Conservation (phyloP, 2,888 invertebrate species). For the Salpingus planirostris region DNA sequence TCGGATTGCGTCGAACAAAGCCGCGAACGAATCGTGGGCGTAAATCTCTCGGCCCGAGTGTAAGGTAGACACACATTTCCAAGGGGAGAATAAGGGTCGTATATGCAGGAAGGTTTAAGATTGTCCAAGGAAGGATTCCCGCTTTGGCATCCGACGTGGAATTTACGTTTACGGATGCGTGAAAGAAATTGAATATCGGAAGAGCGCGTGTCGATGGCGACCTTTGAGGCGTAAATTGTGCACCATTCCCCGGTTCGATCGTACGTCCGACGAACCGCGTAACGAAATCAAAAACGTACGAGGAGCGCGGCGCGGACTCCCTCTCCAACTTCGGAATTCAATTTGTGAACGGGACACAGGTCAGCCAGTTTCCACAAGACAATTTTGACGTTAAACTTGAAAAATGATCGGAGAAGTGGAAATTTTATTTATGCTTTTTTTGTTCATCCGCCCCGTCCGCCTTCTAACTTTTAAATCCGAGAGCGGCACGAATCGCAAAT, state of each 20-base stretch:
- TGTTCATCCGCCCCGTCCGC: no score
- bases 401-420: constrained; percentile 19
- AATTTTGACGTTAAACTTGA: constrained; percentile 24
- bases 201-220: constrained; percentile 21
- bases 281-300: constrained; percentile 30
- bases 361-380: constrained; percentile 24
- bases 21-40: constrained; percentile 3
- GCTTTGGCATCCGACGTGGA: constrained; percentile 20
- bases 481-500: no score
- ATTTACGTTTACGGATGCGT: constrained; percentile 31
- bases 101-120: constrained; percentile 16
- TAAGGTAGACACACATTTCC: constrained; percentile 1
- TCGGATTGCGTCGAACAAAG: constrained; percentile 8
- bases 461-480: no score
- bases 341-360: constrained; percentile 16
- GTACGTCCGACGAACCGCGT: constrained; percentile 22
- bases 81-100: constrained; percentile 8
- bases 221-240: constrained; percentile 26
- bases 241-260: constrained; percentile 17
- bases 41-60: constrained; percentile 6
- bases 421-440: constrained; percentile 17
- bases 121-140: constrained; percentile 19
- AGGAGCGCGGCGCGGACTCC: constrained; percentile 16
- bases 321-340: constrained; percentile 23
- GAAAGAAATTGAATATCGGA: constrained; percentile 32